Evolutionary conservation across 2,888 invertebrate species (phyloP).

Genomic region (Melanchra persicariae): DNA sequence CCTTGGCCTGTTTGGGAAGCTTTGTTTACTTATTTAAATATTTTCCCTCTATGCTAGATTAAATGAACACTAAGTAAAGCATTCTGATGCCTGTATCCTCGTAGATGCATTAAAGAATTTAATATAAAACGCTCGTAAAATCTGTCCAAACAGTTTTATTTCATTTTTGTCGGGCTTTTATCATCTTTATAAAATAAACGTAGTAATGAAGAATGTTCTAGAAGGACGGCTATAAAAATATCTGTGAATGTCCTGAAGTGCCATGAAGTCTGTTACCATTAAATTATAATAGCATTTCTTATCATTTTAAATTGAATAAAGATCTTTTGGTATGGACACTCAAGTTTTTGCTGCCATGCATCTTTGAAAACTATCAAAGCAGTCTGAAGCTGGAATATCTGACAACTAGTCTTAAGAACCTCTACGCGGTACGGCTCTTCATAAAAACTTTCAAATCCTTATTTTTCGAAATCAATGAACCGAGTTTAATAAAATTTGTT

Average conservation of each 20-base stretch:
- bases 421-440: no score
- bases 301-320: not conserved
- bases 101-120: slow-evolving; percentile 45
- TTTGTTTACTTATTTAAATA: no score
- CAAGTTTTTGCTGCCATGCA: no score
- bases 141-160: slow-evolving; percentile 41
- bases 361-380: no score
- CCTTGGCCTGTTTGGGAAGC: no score
- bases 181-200: slow-evolving; percentile 45
- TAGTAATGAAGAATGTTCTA: slow-evolving; percentile 25
- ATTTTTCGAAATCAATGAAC: no score
- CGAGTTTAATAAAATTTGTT: no score
- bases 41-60: not conserved
- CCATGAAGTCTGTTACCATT: not conserved
- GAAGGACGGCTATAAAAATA: slow-evolving; percentile 17
- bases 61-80: not conserved
- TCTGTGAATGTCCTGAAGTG: slow-evolving; percentile 6
- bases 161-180: slow-evolving; percentile 31
- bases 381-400: no score
- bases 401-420: no score
- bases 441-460: no score
- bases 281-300: not conserved
- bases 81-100: not conserved
- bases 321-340: no score
- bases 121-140: slow-evolving; percentile 47